These are phyloP conservation scores for Capreolus pygargus DNA, from an alignment of 2,113 vertebrate species.

Conservation along the genomic window DNA sequence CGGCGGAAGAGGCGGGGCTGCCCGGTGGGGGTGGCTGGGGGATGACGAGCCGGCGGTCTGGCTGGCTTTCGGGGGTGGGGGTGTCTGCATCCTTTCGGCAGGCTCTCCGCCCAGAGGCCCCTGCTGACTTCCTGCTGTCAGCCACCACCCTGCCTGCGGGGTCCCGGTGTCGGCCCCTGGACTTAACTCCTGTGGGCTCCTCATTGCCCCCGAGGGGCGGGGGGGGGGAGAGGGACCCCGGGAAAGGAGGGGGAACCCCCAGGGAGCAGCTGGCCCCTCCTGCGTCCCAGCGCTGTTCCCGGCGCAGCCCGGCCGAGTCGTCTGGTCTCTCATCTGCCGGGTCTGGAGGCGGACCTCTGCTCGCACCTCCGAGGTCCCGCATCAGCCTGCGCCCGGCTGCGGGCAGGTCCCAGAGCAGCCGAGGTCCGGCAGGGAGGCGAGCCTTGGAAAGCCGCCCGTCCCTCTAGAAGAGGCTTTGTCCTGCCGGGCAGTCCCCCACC, in stretches of 20 bases:
- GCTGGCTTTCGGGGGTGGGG: not conserved
- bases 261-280: not conserved
- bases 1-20: not conserved
- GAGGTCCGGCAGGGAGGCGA: not conserved
- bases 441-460: not conserved
- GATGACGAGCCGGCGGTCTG: not conserved
- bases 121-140: not conserved
- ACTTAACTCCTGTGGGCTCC: not conserved
- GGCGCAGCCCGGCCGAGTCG: fast-evolving
- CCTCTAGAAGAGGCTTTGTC: not conserved
- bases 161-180: not conserved
- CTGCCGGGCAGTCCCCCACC: not conserved
- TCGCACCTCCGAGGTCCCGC: not conserved
- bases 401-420: not conserved
- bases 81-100: not conserved
- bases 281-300: not conserved
- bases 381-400: too few species aligned
- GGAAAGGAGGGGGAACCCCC: not conserved
- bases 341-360: not conserved
- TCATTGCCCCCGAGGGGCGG: not conserved
- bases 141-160: too few species aligned
- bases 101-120: not conserved
- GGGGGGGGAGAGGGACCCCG: not conserved
- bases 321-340: not conserved
- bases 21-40: fast-evolving